Evolutionary conservation across 2,113 vertebrate genomes (phyloP).

Genomic region (Nesogale talazaci): DNA sequence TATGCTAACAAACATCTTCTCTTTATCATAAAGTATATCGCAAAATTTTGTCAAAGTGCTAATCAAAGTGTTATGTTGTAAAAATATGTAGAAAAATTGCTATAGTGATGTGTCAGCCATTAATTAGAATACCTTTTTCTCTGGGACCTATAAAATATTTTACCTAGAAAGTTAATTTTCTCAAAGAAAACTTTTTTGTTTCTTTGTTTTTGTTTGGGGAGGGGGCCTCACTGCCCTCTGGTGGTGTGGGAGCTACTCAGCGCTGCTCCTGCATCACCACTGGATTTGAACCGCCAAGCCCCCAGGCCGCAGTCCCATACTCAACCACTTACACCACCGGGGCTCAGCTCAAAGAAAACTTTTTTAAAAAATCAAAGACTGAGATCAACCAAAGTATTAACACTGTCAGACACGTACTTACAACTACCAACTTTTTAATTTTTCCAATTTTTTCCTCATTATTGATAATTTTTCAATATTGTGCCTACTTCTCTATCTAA

Average conservation of each 20-base stretch:
- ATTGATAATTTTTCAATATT: background rate
- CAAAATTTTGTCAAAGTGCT: background rate
- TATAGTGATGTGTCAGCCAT: background rate
- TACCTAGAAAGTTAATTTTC: too few relatives aligned
- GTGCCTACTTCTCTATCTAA: conserved; percentile 23
- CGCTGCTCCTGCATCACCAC: too few relatives aligned
- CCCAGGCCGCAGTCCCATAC: too few relatives aligned
- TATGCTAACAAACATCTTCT: background rate
- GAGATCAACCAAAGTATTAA: too few relatives aligned
- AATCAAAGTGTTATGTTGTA: background rate
- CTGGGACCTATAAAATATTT: background rate
- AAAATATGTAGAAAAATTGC: background rate
- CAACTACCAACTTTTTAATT: background rate
- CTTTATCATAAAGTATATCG: background rate
- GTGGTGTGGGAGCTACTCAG: too few relatives aligned
- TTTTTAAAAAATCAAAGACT: too few relatives aligned
- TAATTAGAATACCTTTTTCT: background rate
- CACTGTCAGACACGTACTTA: background rate
- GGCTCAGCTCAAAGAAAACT: too few relatives aligned
- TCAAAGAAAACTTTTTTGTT: too few relatives aligned
- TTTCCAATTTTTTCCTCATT: background rate
- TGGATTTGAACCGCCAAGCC: too few relatives aligned
- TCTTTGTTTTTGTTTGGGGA: too few relatives aligned
- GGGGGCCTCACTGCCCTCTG: too few relatives aligned
- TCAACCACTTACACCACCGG: too few relatives aligned